These are phyloP conservation scores for Chirona hameri DNA, from an alignment of 2,888 invertebrate genomes.

Conservation along the genomic window DNA sequence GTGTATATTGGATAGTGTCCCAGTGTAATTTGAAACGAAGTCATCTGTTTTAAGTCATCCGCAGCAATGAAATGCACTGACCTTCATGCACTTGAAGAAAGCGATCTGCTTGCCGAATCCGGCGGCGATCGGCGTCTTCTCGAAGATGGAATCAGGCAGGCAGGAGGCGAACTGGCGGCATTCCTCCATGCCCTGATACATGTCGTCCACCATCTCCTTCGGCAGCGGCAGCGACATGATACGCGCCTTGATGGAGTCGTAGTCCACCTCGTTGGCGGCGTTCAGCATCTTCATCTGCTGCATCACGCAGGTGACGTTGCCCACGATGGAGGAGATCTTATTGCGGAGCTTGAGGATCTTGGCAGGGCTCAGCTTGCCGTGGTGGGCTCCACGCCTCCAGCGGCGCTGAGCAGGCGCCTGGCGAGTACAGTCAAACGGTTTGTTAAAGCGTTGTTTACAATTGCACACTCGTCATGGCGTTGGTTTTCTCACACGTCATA, in stretches of 20 bases:
- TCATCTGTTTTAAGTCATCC: too few species aligned
- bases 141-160: background rate
- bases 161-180: slow-evolving; percentile 1
- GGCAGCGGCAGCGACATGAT: background rate
- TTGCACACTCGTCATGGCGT: too few species aligned
- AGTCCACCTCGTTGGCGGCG: slow-evolving; percentile 3
- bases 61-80: background rate
- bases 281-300: slow-evolving; percentile 1
- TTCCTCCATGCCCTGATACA: background rate
- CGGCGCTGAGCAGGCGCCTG: background rate
- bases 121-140: background rate
- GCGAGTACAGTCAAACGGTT: too few species aligned
- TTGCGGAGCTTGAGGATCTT: background rate
- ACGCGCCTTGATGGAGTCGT: background rate
- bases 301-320: slow-evolving; percentile 12
- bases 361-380: background rate
- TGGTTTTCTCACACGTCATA: too few species aligned
- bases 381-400: background rate
- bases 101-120: slow-evolving; percentile 23
- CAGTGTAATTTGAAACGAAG: too few species aligned
- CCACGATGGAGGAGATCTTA: background rate
- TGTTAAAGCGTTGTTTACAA: too few species aligned
- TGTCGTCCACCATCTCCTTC: background rate
- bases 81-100: slow-evolving; percentile 25
- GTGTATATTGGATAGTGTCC: too few species aligned